Conservation (phyloP, 2,113 vertebrate species). For the Castor canadensis region DNA sequence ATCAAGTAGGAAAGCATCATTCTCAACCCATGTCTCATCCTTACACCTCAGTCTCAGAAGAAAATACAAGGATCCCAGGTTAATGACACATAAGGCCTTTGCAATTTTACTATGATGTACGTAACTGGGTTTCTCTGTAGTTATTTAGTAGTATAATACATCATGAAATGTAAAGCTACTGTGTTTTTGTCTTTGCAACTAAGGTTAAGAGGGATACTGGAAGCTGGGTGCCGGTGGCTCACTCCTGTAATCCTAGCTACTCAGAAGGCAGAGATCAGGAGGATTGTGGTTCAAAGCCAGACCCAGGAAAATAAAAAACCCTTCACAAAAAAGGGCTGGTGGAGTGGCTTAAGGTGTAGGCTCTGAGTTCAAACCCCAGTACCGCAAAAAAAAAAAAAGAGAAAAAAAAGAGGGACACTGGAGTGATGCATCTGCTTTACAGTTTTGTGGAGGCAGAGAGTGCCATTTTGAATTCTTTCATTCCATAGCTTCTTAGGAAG, state of each 20-base stretch:
- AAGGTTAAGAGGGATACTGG: background rate
- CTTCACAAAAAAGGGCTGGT: too few species aligned
- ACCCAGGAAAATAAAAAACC: too few species aligned
- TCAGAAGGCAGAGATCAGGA: too few species aligned
- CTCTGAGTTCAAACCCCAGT: too few species aligned
- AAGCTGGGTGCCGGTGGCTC: background rate
- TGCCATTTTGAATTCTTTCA: conserved; percentile 9
- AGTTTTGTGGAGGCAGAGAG: background rate
- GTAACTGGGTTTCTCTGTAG: background rate
- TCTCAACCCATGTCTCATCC: background rate
- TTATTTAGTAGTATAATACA: background rate
- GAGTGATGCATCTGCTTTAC: background rate
- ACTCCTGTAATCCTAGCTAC: too few species aligned
- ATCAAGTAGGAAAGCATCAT: background rate
- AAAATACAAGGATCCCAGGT: background rate
- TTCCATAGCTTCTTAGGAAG: background rate
- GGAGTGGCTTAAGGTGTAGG: too few species aligned
- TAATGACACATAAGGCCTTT: background rate
- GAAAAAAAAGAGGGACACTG: background rate
- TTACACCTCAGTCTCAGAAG: background rate
- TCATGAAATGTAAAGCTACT: background rate
- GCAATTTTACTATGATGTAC: background rate
- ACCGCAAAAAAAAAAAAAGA: too few species aligned
- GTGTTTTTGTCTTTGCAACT: background rate
- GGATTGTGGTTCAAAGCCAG: too few species aligned